phyloP scores from a whole-genome alignment of 2,113 vertebrate genomes.

The Sterrhoptilus dennistouni region DNA sequence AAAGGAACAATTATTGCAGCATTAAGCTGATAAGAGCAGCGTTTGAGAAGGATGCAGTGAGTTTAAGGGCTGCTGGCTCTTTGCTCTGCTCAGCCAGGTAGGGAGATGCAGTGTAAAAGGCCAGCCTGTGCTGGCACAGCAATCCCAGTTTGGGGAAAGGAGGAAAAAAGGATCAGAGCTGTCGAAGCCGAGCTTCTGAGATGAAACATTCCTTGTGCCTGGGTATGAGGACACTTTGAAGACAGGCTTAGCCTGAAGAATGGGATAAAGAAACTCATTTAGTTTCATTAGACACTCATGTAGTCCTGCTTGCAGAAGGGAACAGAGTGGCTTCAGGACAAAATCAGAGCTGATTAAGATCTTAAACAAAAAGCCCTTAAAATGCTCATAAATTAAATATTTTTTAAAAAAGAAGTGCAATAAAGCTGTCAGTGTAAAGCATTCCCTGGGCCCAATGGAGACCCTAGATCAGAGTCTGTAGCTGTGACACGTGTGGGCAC shows the following conservation, averaged over 20 bases:
- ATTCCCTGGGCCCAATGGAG: not conserved
- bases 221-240: not conserved
- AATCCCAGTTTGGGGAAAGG: not conserved
- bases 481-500: not conserved
- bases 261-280: not conserved
- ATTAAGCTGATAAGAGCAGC: not conserved
- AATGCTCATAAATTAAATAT: not conserved
- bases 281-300: not conserved
- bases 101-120: not conserved
- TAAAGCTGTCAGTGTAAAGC: not conserved
- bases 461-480: not conserved
- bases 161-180: not conserved
- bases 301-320: not conserved
- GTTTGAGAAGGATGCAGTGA: not conserved
- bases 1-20: not conserved
- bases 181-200: not conserved
- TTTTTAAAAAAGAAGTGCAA: no score
- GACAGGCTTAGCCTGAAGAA: not conserved
- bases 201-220: not conserved
- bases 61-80: not conserved
- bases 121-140: not conserved
- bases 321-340: not conserved
- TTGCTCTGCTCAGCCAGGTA: not conserved
- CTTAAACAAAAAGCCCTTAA: not conserved
- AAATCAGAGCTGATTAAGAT: not conserved